Conservation (phyloP, 2,797 vertebrate species). For the Huso huso region DNA sequence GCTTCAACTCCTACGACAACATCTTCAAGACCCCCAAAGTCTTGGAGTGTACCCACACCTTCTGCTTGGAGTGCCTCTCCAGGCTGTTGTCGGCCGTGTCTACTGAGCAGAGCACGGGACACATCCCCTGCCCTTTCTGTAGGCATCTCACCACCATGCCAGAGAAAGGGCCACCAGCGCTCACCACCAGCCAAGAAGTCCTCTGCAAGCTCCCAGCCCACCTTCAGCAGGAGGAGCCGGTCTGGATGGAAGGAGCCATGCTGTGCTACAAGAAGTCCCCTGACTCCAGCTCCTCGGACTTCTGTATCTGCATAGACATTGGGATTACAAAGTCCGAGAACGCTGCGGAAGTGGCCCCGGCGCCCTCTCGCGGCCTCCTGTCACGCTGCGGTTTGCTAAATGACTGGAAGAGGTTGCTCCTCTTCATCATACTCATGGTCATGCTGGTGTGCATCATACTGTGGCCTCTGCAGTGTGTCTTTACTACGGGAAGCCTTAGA, state of each 20-base stretch:
- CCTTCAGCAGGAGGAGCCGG: slow-evolving; percentile 50
- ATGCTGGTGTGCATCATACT: slow-evolving; percentile 57
- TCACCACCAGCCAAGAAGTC: slow-evolving; percentile 62
- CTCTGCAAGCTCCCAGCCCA: slow-evolving; percentile 56
- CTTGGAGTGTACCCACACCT: slow-evolving; percentile 82
- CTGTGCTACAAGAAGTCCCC: slow-evolving; percentile 55
- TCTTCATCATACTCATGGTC: slow-evolving; percentile 45
- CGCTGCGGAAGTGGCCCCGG: background rate
- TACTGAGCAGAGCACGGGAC: slow-evolving; percentile 33
- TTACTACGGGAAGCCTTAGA: slow-evolving; percentile 50
- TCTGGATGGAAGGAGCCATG: slow-evolving; percentile 70
- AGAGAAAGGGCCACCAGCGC: slow-evolving; percentile 45
- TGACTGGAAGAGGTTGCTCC: slow-evolving; percentile 55
- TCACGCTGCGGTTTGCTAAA: slow-evolving; percentile 34
- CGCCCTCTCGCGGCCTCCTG: slow-evolving; percentile 3
- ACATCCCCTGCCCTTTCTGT: slow-evolving; percentile 70
- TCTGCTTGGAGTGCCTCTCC: slow-evolving; percentile 81
- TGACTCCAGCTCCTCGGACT: slow-evolving; percentile 19
- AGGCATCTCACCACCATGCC: slow-evolving; percentile 62
- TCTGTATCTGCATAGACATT: slow-evolving; percentile 59
- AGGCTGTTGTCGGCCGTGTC: slow-evolving; percentile 53
- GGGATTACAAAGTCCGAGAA: slow-evolving; percentile 53
- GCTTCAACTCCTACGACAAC: slow-evolving; percentile 89
- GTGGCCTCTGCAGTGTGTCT: slow-evolving; percentile 64
- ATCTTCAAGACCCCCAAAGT: slow-evolving; percentile 89